phyloP scores from a whole-genome alignment of 2,888 invertebrate species.

The Macrosiphum euphorbiae region DNA sequence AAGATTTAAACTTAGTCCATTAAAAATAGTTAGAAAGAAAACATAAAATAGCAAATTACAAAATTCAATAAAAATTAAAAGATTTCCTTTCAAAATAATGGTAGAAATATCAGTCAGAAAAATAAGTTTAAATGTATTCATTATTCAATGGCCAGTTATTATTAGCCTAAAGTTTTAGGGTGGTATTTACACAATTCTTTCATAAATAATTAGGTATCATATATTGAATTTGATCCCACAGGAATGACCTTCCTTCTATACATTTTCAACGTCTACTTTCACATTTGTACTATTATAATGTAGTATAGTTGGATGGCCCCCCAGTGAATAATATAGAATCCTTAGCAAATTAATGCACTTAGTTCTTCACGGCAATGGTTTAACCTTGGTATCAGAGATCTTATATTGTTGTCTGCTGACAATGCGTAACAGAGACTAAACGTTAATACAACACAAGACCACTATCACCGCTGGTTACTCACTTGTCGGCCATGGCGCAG shows the following conservation, averaged over 20 bases:
- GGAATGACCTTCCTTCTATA: neutral
- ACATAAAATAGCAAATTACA: neutral
- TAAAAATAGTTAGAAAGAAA: neutral
- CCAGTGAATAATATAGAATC: neutral
- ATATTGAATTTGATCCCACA: neutral
- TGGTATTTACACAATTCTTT: neutral
- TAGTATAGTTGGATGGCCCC: neutral
- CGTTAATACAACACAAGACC: neutral
- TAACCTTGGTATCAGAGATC: neutral
- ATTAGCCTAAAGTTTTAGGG: neutral
- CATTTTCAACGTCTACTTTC: neutral
- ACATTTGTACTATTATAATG: neutral
- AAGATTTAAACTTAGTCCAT: neutral
- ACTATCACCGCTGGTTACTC: neutral
- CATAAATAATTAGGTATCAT: neutral
- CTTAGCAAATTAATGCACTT: neutral
- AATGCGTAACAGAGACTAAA: neutral
- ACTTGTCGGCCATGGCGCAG: constrained; percentile 36
- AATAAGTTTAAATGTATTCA: neutral
- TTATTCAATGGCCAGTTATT: neutral
- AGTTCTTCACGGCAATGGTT: neutral
- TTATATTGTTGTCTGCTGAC: neutral
- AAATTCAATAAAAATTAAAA: neutral
- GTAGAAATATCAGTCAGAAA: neutral
- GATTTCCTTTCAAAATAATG: neutral